Evolutionary conservation across 2,113 vertebrate species (phyloP).

Genomic region (Nyctibius bracteatus): DNA sequence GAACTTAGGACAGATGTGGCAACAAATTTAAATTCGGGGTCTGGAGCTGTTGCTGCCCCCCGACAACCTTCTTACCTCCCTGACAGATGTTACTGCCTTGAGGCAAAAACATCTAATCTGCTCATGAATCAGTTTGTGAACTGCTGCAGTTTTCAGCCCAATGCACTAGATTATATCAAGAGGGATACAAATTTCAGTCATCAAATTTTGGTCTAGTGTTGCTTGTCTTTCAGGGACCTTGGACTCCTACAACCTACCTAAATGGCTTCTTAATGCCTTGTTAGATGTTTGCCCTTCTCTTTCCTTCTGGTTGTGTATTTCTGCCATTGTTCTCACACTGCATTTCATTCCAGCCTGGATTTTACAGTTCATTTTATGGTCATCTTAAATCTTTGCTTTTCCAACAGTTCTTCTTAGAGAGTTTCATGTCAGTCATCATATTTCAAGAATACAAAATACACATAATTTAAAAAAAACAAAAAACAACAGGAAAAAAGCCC

Average conservation of each 20-base stretch:
- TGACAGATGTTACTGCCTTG: constrained; percentile 38
- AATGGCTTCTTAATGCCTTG: constrained; percentile 3
- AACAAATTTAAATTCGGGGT: background rate
- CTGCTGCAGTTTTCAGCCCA: constrained; percentile 1
- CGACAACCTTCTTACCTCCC: background rate
- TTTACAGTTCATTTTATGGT: constrained; percentile 16
- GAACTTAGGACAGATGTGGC: background rate
- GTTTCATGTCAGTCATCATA: background rate
- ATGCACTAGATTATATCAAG: background rate
- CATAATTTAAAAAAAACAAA: background rate
- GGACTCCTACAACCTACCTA: background rate
- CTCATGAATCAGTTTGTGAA: constrained; percentile 13
- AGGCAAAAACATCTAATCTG: constrained; percentile 10
- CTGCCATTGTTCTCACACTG: background rate
- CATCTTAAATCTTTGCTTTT: background rate
- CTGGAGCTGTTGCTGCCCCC: background rate
- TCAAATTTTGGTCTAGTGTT: background rate
- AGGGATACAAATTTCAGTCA: background rate
- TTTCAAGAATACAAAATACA: background rate
- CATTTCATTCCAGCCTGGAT: background rate
- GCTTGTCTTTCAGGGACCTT: constrained; percentile 18
- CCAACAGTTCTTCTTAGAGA: background rate
- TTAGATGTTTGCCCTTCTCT: background rate
- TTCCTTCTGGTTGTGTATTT: background rate
- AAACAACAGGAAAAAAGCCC: background rate